These are phyloP conservation scores for Spondyliosoma cantharus DNA, from an alignment of 2,797 vertebrate species.

Conservation along the genomic window DNA sequence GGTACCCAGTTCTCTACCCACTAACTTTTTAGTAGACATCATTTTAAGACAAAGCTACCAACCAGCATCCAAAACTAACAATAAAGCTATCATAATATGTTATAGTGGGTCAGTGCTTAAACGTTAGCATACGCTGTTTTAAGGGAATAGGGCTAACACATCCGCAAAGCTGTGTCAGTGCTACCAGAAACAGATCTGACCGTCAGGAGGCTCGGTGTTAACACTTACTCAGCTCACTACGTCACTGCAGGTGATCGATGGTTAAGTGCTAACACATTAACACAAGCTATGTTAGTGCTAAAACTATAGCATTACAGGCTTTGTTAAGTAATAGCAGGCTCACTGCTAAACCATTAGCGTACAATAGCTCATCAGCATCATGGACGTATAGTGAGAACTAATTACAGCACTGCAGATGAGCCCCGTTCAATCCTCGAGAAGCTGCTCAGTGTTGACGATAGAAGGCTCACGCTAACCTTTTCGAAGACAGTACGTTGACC, in stretches of 20 bases:
- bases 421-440: too few species aligned
- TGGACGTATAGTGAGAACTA: too few species aligned
- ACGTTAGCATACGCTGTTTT: not conserved
- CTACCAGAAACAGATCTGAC: too few species aligned
- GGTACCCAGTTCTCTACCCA: not conserved
- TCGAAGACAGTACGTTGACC: not conserved
- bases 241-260: too few species aligned
- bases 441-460: not conserved
- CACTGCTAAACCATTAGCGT: not conserved
- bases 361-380: not conserved
- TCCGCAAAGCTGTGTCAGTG: too few species aligned
- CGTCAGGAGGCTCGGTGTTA: not conserved
- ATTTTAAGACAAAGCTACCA: not conserved
- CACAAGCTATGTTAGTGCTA: not conserved
- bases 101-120: too few species aligned
- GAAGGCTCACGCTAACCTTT: not conserved
- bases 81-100: too few species aligned
- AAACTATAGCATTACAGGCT: not conserved
- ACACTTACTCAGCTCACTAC: too few species aligned
- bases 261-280: too few species aligned
- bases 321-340: not conserved
- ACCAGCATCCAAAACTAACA: not conserved
- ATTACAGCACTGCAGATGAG: too few species aligned
- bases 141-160: too few species aligned
- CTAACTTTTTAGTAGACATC: not conserved